These are phyloP conservation scores for Parazoanthus swiftii DNA, from an alignment of 92 coral and sea anemone genomes.

Conservation along the genomic window DNA sequence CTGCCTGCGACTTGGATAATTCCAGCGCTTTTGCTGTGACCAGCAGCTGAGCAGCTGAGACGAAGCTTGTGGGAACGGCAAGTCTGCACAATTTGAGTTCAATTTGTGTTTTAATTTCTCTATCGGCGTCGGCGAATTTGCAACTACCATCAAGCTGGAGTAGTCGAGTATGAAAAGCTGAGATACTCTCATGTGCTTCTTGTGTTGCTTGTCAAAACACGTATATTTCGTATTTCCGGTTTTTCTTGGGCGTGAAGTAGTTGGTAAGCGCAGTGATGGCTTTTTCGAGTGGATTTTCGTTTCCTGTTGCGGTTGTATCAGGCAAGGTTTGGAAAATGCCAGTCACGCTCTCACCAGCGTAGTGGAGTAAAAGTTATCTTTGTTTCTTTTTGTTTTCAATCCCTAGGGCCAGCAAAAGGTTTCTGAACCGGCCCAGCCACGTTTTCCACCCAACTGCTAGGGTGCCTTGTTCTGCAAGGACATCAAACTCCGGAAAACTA, in stretches of 20 bases:
- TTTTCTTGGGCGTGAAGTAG: conserved; percentile 26
- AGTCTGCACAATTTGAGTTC: conserved; percentile 57
- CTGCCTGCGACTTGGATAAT: conserved; percentile 40
- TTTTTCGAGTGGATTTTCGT: conserved; percentile 25
- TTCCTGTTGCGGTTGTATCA: conserved; percentile 5
- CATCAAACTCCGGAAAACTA: no score
- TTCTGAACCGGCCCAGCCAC: no score
- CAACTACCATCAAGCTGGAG: conserved; percentile 49
- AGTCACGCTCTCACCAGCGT: neutral
- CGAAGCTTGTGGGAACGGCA: conserved; percentile 49
- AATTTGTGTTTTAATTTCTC: conserved; percentile 62
- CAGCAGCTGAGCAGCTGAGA: conserved; percentile 34
- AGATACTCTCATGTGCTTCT: conserved; percentile 45
- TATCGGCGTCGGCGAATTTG: conserved; percentile 54
- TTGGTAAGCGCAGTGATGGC: conserved; percentile 13
- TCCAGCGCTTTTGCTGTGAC: conserved; percentile 53
- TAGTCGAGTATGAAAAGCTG: conserved; percentile 56
- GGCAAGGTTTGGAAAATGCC: neutral
- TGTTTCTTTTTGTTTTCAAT: no score
- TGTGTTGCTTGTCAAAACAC: conserved; percentile 57
- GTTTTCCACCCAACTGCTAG: no score
- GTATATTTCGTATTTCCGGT: conserved; percentile 22
- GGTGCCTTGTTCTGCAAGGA: no score
- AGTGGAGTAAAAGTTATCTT: no score
- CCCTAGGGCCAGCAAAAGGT: no score